phyloP scores from a whole-genome alignment of 2,113 vertebrate species.

The Chloroceryle aenea region DNA sequence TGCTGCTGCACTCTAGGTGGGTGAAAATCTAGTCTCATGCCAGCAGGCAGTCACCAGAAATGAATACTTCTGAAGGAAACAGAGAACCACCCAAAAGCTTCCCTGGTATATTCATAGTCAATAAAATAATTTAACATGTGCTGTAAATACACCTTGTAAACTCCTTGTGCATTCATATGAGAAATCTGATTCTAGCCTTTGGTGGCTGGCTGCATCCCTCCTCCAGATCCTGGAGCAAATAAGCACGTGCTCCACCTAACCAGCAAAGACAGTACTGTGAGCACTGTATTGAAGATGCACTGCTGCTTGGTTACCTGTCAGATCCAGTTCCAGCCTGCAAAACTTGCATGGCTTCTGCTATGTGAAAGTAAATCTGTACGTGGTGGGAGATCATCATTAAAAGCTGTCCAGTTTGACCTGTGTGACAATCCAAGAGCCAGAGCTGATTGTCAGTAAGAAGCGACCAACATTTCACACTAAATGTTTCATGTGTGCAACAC shows the following conservation, averaged over 20 bases:
- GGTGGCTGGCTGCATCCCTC: background rate
- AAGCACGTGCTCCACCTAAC: background rate
- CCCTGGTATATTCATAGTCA: background rate
- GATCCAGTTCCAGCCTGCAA: background rate
- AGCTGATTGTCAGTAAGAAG: background rate
- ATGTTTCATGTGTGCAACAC: background rate
- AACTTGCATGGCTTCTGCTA: background rate
- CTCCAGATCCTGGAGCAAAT: background rate
- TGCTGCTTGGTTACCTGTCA: background rate
- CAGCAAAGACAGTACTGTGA: background rate
- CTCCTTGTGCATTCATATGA: background rate
- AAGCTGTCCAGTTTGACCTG: background rate
- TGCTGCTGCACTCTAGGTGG: background rate
- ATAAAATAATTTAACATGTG: background rate
- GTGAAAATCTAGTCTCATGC: background rate
- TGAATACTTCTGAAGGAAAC: background rate
- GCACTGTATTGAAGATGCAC: background rate
- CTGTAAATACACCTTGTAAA: background rate
- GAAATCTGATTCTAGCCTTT: background rate
- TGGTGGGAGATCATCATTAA: background rate
- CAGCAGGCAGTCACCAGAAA: background rate
- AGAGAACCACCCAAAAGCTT: background rate
- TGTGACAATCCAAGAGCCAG: background rate
- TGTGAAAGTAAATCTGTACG: fast-evolving
- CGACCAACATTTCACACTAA: background rate